phyloP scores from a whole-genome alignment of 2,113 vertebrate species.

The Neopipo cinnamomea region DNA sequence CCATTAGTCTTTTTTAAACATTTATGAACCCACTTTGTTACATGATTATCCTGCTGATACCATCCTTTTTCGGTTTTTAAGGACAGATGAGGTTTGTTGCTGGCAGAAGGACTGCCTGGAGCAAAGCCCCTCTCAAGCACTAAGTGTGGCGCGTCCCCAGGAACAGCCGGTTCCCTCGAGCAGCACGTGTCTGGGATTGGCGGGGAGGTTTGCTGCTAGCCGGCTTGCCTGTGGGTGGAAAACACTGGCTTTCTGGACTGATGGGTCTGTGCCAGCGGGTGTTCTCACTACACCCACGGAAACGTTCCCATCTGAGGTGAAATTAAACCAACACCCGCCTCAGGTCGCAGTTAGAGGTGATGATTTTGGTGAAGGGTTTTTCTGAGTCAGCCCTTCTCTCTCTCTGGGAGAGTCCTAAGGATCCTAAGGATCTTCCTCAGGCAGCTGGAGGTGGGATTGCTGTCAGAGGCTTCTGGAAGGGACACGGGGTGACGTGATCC shows the following conservation, averaged over 20 bases:
- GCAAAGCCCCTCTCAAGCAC: neutral
- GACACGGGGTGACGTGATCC: fast-evolving
- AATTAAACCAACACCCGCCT: neutral
- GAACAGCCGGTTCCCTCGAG: neutral
- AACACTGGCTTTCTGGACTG: neutral
- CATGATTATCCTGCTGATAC: neutral
- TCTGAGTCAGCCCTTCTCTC: neutral
- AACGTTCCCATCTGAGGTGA: neutral
- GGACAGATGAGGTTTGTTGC: neutral
- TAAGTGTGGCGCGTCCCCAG: fast-evolving
- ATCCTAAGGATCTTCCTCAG: neutral
- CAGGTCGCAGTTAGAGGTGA: neutral
- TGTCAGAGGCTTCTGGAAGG: neutral
- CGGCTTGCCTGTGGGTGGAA: neutral
- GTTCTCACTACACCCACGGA: neutral
- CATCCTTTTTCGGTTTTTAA: neutral
- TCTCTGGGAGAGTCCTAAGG: neutral
- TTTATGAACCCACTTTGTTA: fast-evolving
- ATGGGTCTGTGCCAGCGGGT: neutral
- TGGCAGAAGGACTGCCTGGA: neutral
- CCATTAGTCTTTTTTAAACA: neutral
- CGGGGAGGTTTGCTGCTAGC: neutral
- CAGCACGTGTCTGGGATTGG: neutral
- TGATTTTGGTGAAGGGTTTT: neutral
- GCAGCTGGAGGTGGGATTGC: neutral